Base-by-base conservation (phyloP, 2,888 invertebrate species). In the Andricus quercusramuli region DNA sequence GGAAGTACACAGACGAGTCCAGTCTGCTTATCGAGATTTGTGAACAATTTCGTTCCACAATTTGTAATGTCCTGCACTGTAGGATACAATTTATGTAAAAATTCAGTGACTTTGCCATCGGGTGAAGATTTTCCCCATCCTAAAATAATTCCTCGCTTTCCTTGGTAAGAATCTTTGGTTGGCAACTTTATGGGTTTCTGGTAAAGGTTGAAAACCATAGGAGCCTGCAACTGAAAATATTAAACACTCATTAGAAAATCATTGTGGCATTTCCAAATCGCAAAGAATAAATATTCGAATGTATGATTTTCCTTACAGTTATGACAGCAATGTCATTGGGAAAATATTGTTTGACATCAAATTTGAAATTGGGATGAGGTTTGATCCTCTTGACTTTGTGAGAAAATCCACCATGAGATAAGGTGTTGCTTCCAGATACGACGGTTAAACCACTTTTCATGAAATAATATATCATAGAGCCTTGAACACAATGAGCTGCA, bases 401-500 rank as follows among this genome's bases (percentile, higher is more conserved):
- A 62, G n/a, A 6, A 25, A 15, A 15, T 62, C 68, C 68, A 15
- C 68, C 68, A 15, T 32, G 29, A 15, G 41, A 68, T 32, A 80
- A 82, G 47, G 13, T 77, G 29, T 81, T 78, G 1, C 81, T 78
- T 9, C 83, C 85, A 17, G 83, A 81, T 41, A 81, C 80, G 32
- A 85, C 78, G 1, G 83, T 81, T 51, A 85, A 70, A 70, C 83
- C 82, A 15, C 64, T 77, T 0, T 47, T 47, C 15, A 22, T 17
- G 6, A 25, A 68, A 74, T 17, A 65, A 0, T 0, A n/a, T 1
- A n/a, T 0, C 1, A 80, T 37, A 9, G 59, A 29, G 3, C 59
- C 68, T 4, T 59, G 64, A 62, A 86, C 51, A 59, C 86, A 87
- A 79, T 87, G 86, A 11, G 87, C 87, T 76, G 87, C 87, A 20